Evolutionary conservation across 2,113 vertebrate species (phyloP).

Genomic region (Chlamydotis undulata): DNA sequence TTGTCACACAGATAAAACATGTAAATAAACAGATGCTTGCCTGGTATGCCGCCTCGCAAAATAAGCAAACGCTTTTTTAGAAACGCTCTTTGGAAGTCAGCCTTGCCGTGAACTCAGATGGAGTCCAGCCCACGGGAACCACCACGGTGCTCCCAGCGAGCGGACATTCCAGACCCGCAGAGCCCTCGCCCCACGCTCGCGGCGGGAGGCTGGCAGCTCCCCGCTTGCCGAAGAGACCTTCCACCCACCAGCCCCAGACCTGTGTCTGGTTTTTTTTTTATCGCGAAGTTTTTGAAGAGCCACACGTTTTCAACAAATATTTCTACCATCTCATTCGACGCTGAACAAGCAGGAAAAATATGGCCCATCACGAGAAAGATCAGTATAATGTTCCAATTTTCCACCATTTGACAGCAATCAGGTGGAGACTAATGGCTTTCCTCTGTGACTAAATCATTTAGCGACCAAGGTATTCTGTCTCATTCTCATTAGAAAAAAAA

Average conservation of each 20-base stretch:
- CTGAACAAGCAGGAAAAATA: constrained; percentile 69
- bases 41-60: neutral
- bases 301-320: neutral
- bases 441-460: constrained; percentile 85
- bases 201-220: neutral
- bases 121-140: neutral
- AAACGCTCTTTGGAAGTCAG: neutral
- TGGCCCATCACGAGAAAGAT: constrained; percentile 80
- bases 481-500: constrained; percentile 87
- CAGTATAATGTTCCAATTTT: constrained; percentile 82
- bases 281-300: neutral
- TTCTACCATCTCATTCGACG: constrained; percentile 54
- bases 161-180: neutral
- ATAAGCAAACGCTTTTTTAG: neutral
- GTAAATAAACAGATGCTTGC: constrained; percentile 46
- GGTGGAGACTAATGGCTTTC: constrained; percentile 84
- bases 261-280: neutral
- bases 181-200: neutral
- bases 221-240: neutral
- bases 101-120: neutral
- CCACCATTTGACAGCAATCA: constrained; percentile 89
- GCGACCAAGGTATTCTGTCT: constrained; percentile 85
- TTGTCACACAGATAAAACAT: constrained; percentile 32
- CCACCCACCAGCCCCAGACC: neutral
- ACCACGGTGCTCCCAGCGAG: neutral